phyloP scores from a whole-genome alignment of 2,888 invertebrate species.

The Acleris emargana region DNA sequence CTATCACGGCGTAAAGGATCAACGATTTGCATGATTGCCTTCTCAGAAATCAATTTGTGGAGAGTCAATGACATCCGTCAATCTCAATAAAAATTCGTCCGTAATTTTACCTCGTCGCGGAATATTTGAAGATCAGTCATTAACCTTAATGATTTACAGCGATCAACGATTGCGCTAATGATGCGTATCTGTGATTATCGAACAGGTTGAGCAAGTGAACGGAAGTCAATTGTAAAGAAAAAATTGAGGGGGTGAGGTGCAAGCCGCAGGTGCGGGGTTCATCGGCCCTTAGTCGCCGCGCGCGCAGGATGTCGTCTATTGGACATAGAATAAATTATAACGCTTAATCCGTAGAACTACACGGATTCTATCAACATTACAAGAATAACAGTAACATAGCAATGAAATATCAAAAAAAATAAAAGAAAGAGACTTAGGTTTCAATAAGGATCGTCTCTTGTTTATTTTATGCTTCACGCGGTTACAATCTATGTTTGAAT shows the following conservation, averaged over 20 bases:
- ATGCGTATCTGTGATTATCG: constrained; percentile 75
- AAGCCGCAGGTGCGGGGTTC: constrained; percentile 74
- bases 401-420: not conserved
- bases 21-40: constrained; percentile 32
- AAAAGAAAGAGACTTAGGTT: not conserved
- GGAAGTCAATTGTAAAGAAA: constrained; percentile 73
- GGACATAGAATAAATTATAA: constrained; percentile 36
- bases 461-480: too few relatives aligned
- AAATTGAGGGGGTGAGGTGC: constrained; percentile 71
- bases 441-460: too few relatives aligned
- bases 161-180: constrained; percentile 75
- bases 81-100: constrained; percentile 23
- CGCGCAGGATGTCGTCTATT: constrained; percentile 35
- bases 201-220: constrained; percentile 74
- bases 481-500: not conserved
- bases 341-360: not conserved
- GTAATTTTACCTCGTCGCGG: constrained; percentile 21
- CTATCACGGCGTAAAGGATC: constrained; percentile 11
- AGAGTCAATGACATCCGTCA: constrained; percentile 58
- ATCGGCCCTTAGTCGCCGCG: constrained; percentile 59
- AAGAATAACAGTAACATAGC: too few relatives aligned
- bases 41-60: constrained; percentile 50
- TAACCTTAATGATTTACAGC: constrained; percentile 56
- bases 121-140: constrained; percentile 44
- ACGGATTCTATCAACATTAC: not conserved